Evolutionary conservation across 2,888 invertebrate genomes (phyloP).

Genomic region (Tetragonisca angustula): DNA sequence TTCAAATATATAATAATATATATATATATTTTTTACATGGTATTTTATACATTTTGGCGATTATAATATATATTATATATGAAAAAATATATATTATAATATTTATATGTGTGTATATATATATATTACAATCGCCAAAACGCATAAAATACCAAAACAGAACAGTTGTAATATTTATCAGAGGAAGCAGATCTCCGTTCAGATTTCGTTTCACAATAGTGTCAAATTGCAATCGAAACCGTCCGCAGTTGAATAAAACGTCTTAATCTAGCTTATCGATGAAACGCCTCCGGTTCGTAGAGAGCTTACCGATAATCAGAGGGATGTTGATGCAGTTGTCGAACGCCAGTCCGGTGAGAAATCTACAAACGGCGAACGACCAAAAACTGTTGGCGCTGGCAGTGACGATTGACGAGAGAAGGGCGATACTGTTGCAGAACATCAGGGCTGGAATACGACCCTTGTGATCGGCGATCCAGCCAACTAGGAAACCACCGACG

Average conservation of each 20-base stretch:
- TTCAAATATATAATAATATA: no score
- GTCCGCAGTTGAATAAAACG: not conserved
- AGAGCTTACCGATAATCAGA: constrained; percentile 84
- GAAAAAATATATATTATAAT: no score
- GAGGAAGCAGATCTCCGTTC: no score
- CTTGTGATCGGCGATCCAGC: constrained; percentile 85
- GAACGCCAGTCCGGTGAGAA: constrained; percentile 85
- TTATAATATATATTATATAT: no score
- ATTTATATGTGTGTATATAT: no score
- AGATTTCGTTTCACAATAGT: no score
- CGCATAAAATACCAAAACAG: no score
- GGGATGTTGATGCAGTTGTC: constrained; percentile 86
- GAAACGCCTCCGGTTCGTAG: not conserved
- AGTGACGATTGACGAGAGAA: constrained; percentile 84
- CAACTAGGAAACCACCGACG: constrained; percentile 85
- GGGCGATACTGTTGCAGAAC: constrained; percentile 83
- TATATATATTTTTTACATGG: no score
- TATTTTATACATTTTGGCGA: no score
- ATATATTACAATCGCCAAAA: no score
- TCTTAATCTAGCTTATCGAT: not conserved
- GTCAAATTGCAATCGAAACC: no score
- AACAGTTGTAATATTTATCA: no score
- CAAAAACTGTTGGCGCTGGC: constrained; percentile 83
- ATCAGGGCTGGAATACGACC: constrained; percentile 85
- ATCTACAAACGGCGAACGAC: constrained; percentile 84